These are phyloP conservation scores for Drosophila varians DNA, from an alignment of 1,140 invertebrate genomes.

Conservation along the genomic window DNA sequence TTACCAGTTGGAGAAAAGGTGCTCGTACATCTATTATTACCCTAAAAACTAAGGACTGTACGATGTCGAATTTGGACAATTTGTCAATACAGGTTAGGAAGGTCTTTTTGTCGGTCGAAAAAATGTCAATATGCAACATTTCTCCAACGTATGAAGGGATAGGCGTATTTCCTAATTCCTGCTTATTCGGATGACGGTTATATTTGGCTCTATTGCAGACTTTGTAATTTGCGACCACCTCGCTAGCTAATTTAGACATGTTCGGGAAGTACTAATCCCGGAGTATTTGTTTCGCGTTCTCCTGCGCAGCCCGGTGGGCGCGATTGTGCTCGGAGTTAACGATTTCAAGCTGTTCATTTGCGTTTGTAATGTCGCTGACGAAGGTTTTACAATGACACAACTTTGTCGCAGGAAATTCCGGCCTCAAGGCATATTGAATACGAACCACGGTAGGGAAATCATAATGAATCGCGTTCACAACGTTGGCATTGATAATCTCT, in stretches of 20 bases:
- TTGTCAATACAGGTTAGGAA: too few relatives aligned
- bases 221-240: conserved; percentile 23
- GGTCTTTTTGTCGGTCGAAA: too few relatives aligned
- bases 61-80: too few relatives aligned
- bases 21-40: too few relatives aligned
- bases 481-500: background rate
- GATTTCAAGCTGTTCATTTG: conserved; percentile 16
- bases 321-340: conserved; percentile 11
- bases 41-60: too few relatives aligned
- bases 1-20: too few relatives aligned
- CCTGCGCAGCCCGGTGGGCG: conserved; percentile 4
- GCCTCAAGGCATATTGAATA: conserved; percentile 11
- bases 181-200: too few relatives aligned
- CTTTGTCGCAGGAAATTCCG: conserved; percentile 9
- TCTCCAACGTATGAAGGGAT: too few relatives aligned
- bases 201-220: conserved; percentile 23
- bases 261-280: conserved; percentile 23
- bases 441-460: conserved; percentile 12
- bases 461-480: too few relatives aligned
- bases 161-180: too few relatives aligned
- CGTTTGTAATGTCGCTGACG: conserved; percentile 2
- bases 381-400: conserved; percentile 15
- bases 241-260: conserved; percentile 12
- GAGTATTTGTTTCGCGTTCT: conserved; percentile 8
- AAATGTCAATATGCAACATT: too few relatives aligned